A percentile compares a stretch with the other conserved stretches of the same genome.
These are phyloP conservation scores for Strigamia crassipes DNA, from an alignment of 2,888 invertebrate genomes.

Conservation along the genomic window DNA sequence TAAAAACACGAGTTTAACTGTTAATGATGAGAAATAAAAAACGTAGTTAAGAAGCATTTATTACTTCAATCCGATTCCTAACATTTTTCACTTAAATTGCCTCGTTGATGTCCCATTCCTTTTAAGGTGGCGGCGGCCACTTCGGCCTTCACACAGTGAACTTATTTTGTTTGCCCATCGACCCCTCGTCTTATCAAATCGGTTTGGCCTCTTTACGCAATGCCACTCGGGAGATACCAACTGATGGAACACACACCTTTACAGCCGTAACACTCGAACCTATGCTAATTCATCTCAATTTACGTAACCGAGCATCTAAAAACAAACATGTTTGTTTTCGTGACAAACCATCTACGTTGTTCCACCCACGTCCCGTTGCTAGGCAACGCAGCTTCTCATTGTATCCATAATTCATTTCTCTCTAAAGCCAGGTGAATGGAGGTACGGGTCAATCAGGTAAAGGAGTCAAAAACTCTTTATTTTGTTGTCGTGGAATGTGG, in stretches of 20 bases:
- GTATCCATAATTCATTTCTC: not conserved
- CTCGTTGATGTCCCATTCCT: conserved; percentile 15
- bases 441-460: conserved; percentile 23
- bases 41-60: no score
- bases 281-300: not conserved
- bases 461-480: not conserved
- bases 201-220: conserved; percentile 42
- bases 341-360: not conserved
- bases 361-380: not conserved
- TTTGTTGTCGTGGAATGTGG: not conserved
- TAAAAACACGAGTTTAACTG: not conserved
- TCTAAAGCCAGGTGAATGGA: conserved; percentile 19
- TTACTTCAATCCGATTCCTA: not conserved
- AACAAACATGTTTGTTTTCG: conserved; percentile 3
- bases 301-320: not conserved
- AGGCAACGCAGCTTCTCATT: not conserved
- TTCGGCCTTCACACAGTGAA: conserved; percentile 38
- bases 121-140: conserved; percentile 5
- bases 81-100: conserved; percentile 18
- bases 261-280: not conserved
- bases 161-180: conserved; percentile 38
- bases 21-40: no score
- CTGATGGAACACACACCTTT: conserved; percentile 19
- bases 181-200: conserved; percentile 42
- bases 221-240: conserved; percentile 20